Percentiles rank a stretch among this genome's conserved stretches.
phyloP scores from a whole-genome alignment of 2,888 invertebrate genomes.

The Agrenia bidenticulata region DNA sequence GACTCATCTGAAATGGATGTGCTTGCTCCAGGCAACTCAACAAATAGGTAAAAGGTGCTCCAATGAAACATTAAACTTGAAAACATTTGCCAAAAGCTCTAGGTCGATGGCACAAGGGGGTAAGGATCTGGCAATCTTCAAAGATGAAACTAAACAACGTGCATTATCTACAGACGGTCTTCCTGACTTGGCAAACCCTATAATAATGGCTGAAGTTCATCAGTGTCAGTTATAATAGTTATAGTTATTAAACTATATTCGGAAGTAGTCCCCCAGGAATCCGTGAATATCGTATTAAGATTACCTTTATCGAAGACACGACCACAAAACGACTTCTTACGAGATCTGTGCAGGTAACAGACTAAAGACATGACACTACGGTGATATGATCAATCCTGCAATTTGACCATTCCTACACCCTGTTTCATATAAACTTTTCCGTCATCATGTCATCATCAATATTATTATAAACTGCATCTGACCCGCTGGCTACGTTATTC shows the following conservation, averaged over 20 bases:
- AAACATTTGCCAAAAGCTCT: constrained; percentile 18
- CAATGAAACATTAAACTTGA: background rate
- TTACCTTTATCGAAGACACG: too few relatives aligned
- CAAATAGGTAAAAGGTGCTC: too few relatives aligned
- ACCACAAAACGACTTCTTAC: too few relatives aligned
- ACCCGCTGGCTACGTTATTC: background rate
- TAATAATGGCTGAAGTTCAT: background rate
- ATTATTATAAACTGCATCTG: background rate
- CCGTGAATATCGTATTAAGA: too few relatives aligned
- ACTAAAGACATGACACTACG: too few relatives aligned
- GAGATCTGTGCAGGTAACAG: too few relatives aligned
- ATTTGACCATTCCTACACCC: too few relatives aligned
- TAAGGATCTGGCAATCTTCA: background rate
- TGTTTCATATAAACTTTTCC: too few relatives aligned
- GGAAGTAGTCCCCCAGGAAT: too few relatives aligned
- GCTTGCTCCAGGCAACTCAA: too few relatives aligned
- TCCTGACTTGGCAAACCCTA: background rate
- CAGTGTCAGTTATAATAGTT: background rate
- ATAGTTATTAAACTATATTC: constrained; percentile 1
- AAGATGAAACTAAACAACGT: background rate
- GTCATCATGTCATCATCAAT: background rate
- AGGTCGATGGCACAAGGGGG: constrained; percentile 17
- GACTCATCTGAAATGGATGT: too few relatives aligned
- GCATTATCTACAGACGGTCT: background rate
- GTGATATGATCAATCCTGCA: too few relatives aligned